Evolutionary conservation across 2,888 invertebrate genomes (phyloP).

Genomic region (Tachina lurida): DNA sequence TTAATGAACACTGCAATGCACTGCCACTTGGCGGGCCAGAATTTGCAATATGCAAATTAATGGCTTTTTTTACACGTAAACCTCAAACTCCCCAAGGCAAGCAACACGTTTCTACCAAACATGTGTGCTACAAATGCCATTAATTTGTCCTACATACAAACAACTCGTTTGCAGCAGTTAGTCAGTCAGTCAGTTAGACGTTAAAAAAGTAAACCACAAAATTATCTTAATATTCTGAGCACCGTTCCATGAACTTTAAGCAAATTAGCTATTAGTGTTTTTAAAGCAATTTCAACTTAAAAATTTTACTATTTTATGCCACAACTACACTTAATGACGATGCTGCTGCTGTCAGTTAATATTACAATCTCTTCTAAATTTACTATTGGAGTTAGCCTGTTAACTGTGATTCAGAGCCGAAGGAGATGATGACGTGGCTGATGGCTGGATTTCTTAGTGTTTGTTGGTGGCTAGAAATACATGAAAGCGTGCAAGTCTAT

Average conservation of each 20-base stretch:
- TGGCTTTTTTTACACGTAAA: neutral
- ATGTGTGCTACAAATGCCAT: neutral
- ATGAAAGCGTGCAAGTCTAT: neutral
- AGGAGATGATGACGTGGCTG: constrained; percentile 24
- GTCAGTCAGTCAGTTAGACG: neutral
- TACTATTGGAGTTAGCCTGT: constrained; percentile 33
- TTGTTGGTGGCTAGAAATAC: neutral
- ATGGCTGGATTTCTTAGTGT: constrained; percentile 1
- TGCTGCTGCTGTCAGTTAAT: constrained; percentile 20
- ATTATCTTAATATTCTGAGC: constrained; percentile 20
- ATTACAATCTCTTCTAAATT: neutral
- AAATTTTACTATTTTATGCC: constrained; percentile 32
- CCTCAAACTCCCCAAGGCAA: neutral
- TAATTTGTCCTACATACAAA: constrained; percentile 7
- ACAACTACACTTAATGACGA: constrained; percentile 10
- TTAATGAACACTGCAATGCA: neutral
- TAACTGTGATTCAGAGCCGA: constrained; percentile 44
- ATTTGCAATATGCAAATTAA: too few species aligned
- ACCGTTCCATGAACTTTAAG: constrained; percentile 27
- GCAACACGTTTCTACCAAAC: neutral
- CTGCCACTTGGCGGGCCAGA: neutral
- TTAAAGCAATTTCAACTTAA: constrained; percentile 50
- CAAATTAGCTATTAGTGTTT: constrained; percentile 42
- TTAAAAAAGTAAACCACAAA: constrained; percentile 1
- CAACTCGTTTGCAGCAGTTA: neutral